These are phyloP conservation scores for Hydrozoanthus tunicans DNA, from an alignment of 64 coral and sea anemone species.

Conservation along the genomic window DNA sequence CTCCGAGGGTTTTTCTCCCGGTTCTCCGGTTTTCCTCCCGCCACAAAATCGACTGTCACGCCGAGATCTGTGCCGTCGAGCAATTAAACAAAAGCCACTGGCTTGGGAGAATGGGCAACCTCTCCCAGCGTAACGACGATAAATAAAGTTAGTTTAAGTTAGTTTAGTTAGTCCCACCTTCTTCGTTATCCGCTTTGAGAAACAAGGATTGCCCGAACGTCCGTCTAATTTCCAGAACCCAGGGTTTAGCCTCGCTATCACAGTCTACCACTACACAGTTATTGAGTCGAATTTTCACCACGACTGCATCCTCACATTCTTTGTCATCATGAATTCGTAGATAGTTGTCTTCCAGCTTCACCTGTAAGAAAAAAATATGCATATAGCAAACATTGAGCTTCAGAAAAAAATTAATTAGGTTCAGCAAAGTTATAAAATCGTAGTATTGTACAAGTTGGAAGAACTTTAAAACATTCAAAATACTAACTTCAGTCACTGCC, in stretches of 20 bases:
- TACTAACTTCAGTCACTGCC: too few relatives aligned
- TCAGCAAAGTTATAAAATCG: too few relatives aligned
- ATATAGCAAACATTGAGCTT: too few relatives aligned
- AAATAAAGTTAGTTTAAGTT: background rate
- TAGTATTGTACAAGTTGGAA: too few relatives aligned
- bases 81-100: too few relatives aligned
- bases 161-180: constrained; percentile 33
- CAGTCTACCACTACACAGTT: constrained; percentile 82
- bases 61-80: too few relatives aligned
- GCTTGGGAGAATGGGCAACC: too few relatives aligned
- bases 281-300: constrained; percentile 67
- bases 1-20: too few relatives aligned
- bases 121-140: background rate
- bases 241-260: constrained; percentile 40
- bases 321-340: constrained; percentile 74
- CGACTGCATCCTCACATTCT: constrained; percentile 59
- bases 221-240: constrained; percentile 70
- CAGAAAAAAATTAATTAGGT: too few relatives aligned
- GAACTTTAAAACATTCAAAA: too few relatives aligned
- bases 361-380: background rate
- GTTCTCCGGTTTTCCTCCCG: too few relatives aligned
- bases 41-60: too few relatives aligned
- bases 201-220: constrained; percentile 69
- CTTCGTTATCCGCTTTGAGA: constrained; percentile 66
- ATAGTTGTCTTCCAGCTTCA: constrained; percentile 71